Evolutionary conservation across 2,797 vertebrate genomes (phyloP).

Genomic region (Alectoris magna): DNA sequence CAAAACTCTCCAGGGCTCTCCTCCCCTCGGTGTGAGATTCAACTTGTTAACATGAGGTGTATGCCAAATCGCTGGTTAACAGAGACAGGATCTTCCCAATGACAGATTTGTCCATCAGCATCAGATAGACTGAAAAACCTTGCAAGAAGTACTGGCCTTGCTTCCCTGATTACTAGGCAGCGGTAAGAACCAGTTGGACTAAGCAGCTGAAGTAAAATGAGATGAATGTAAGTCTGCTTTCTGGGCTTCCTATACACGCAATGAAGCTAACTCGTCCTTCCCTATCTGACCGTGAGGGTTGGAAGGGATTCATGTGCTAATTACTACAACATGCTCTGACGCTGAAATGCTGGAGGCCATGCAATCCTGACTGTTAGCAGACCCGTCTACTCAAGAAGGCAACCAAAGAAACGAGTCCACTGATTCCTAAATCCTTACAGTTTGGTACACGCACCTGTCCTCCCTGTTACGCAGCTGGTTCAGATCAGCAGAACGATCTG

Average conservation of each 20-base stretch:
- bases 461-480: not conserved
- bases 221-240: not conserved
- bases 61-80: not conserved
- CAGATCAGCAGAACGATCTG: not conserved
- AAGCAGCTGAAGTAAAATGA: not conserved
- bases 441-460: not conserved
- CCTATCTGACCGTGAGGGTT: not conserved
- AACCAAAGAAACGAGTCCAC: not conserved
- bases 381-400: not conserved
- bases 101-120: not conserved
- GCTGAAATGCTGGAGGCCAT: not conserved
- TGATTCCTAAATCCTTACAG: not conserved
- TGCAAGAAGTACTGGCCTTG: not conserved
- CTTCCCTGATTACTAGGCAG: not conserved
- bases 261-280: not conserved
- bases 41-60: not conserved
- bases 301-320: not conserved
- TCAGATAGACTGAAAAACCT: not conserved
- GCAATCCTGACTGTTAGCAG: not conserved
- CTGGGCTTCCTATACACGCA: not conserved
- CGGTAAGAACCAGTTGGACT: not conserved
- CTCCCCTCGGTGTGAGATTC: not conserved
- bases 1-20: not conserved
- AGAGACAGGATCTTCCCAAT: not conserved
- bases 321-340: not conserved